Base-by-base conservation (phyloP, 2,113 vertebrate species). In the Bubalus kerabau region DNA sequence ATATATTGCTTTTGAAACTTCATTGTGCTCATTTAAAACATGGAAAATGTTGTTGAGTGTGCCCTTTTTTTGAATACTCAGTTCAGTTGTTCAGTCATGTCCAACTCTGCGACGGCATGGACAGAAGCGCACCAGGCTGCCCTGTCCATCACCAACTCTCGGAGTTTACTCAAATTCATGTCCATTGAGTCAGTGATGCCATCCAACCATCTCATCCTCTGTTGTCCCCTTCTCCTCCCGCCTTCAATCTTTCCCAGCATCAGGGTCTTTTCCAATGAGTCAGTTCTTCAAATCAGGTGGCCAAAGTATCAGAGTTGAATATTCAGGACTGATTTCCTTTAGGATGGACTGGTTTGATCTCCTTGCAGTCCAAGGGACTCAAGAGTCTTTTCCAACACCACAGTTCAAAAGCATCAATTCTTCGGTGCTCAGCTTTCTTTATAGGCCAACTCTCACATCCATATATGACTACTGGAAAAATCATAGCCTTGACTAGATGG, bases 1-100 rank as follows among this genome's bases (percentile, higher is more conserved):
- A 52, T 59, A 87, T 16, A 62, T 14, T 81, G 50, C n/a, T 82
- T 52, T 74, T 11, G 14, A 91, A 87, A 87, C 24, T 52, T 87
- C 23, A 83, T 56, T 74, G 87, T 91, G n/a, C 16, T 54, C 30
- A 83, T 24, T 74, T 82, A 76, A 62, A 82, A 82, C 19, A n/a
- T 23, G 17, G 50, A 82, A 81, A 78, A 78, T 78, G 43, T 46
- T 76, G 74, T 46, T 78, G 9, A 74, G 67, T 28, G 36, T 36
- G 67, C 21, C 36, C 17, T 1, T 36, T 71, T 23, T 67, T 36
- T 36, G 8, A 21, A 71, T 67, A 36, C n/a, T 36, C 17, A 36
- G 64, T 71, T 71, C 64, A 71, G n/a, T 71, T 19, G 17, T 19
- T 71, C n/a, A 36, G 17, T 36, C 19, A 21, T 36, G n/a, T 71